Conservation (phyloP, 2,113 vertebrate genomes). For the Hystrix cristata region DNA sequence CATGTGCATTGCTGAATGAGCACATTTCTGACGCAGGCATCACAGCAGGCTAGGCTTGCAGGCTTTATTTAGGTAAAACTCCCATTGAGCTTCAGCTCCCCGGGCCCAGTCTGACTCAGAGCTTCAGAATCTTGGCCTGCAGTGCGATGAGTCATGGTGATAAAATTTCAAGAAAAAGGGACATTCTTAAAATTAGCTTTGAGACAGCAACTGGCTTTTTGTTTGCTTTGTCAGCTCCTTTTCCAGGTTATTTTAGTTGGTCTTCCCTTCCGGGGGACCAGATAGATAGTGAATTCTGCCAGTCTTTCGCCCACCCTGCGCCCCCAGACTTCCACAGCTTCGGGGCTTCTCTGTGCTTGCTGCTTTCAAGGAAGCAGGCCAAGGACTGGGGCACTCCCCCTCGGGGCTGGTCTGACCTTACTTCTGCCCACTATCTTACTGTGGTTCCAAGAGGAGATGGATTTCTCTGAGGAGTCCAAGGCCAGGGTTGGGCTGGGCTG, state of each 20-base stretch:
- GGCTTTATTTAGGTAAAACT: constrained; percentile 83
- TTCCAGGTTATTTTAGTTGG: constrained; percentile 65
- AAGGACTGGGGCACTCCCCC: neutral
- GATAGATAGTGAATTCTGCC: neutral
- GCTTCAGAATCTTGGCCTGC: constrained; percentile 81
- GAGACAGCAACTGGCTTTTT: constrained; percentile 68
- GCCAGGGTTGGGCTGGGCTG: neutral
- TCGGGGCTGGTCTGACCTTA: constrained; percentile 15
- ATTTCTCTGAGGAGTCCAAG: neutral
- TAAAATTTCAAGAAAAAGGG: constrained; percentile 79
- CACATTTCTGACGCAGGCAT: constrained; percentile 51
- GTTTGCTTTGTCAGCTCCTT: constrained; percentile 48
- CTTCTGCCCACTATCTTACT: neutral
- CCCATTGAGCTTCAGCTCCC: constrained; percentile 60
- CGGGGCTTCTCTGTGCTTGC: neutral
- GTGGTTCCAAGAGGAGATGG: neutral
- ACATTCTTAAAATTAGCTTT: constrained; percentile 82
- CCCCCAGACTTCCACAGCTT: neutral
- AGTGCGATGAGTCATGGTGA: constrained; percentile 78
- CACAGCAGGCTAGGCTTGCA: constrained; percentile 20
- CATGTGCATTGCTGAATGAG: constrained; percentile 53
- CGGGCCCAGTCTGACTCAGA: constrained; percentile 77
- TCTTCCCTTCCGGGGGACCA: neutral
- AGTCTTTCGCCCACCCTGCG: neutral
- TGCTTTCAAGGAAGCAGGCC: constrained; percentile 4